Base-by-base conservation (phyloP, 2,113 vertebrate species). In the Ophiodon elongatus region DNA sequence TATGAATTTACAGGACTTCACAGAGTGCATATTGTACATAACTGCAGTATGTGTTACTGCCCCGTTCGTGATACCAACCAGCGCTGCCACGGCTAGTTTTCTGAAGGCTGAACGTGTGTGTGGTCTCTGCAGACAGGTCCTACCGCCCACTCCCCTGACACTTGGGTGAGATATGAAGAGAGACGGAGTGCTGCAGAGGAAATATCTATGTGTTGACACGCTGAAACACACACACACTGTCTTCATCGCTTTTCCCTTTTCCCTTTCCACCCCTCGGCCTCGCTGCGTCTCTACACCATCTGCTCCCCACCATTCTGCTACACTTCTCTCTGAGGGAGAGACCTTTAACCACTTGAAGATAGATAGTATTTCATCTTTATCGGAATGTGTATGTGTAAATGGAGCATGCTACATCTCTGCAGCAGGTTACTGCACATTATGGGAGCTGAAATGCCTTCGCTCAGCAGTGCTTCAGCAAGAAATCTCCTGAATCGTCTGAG, bases 91-190 rank as follows among this genome's bases (percentile, higher is more conserved):
- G 43, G 72, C 77, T 31, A 59, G 75, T 78, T 78, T 79, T 80
- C 72, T 84, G 70, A 84, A 74, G 57, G 82, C 70, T 84, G 76
- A 86, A 80, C 10, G 59, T 86, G 84, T 77, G 76, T 89, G 89
- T 88, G 88, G 89, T 91, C 89, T 82, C 83, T 82, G 59, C 79
- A 73, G 86, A 81, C 79, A 83, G 78, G 71, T 69, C 86, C 84
- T 63, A 68, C 86, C 83, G 74, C 89, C 87, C 88, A 90, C 90
- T 89, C 91, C 84, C 76, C 84, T 54, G 80, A 87, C 91, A 90
- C 89, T 75, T 19, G 69, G 79, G 86, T 93, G 93, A 92, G 90
- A 94, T 89, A 88, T 92, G 87, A 88, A 86, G 84, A 85, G 83
- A 88, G 83, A 91, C 90, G 76, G 85, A 80, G 80, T 37, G 82